These are phyloP conservation scores for Pararge aegeria DNA, from an alignment of 1,140 invertebrate genomes.

Conservation along the genomic window DNA sequence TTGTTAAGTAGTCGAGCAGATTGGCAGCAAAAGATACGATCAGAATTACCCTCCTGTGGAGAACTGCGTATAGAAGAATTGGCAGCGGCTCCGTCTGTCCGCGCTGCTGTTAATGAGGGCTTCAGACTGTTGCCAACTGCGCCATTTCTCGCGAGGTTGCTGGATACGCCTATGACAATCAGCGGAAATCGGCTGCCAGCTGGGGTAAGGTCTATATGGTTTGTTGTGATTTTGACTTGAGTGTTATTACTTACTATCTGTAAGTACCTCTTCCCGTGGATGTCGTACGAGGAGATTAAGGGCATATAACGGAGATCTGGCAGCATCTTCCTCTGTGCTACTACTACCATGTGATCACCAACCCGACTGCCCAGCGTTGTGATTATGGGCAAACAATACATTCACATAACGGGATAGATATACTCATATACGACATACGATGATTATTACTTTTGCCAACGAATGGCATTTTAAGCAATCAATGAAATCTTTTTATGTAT, in stretches of 20 bases:
- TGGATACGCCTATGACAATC: constrained; percentile 88
- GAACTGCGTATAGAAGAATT: constrained; percentile 83
- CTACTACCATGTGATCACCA: no score
- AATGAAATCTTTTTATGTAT: no score
- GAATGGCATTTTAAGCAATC: no score
- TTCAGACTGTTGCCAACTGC: constrained; percentile 92
- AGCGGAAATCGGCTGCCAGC: constrained; percentile 87
- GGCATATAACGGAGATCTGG: no score
- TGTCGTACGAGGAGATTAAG: no score
- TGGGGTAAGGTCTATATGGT: constrained; percentile 82
- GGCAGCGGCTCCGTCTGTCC: constrained; percentile 86
- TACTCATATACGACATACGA: no score
- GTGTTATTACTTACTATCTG: not conserved
- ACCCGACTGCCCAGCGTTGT: no score
- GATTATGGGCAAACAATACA: no score
- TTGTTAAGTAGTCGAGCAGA: constrained; percentile 85
- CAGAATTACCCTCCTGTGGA: constrained; percentile 84
- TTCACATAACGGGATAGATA: no score
- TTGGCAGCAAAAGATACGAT: constrained; percentile 86
- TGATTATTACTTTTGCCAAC: no score
- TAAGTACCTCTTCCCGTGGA: no score
- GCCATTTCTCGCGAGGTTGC: constrained; percentile 89
- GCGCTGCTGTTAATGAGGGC: constrained; percentile 92
- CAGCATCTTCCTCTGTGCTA: no score
- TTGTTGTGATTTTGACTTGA: not conserved